Evolutionary conservation across 2,113 vertebrate species (phyloP), one percentile per base, ranked within the genome.

Genomic region (Oenanthe oenanthe): DNA sequence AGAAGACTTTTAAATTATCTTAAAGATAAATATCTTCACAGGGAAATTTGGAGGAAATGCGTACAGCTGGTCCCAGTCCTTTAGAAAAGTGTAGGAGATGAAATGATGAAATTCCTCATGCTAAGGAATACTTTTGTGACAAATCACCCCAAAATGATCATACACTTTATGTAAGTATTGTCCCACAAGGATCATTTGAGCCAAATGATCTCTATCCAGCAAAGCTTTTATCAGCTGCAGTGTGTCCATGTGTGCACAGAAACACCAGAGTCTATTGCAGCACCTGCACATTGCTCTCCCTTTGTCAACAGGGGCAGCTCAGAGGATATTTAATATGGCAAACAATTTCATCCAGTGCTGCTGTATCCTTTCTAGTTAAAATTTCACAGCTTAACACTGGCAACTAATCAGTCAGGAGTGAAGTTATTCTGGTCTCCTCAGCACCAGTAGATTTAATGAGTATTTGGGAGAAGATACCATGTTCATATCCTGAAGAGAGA

Each of bases 131-230:
- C 29, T 86, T 93, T 43, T 86, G 72, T 90, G 79, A 83, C 26
- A 7, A 88, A 81, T 63, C 7, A 10, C 78, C 79, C 73, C 72
- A 40, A 62, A 94, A 95, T 42, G 28, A 86, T 95, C 75, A 85
- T 92, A 77, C 36, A 26, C 21, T 85, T 85, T 67, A 65, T 77
- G 84, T 20, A 77, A 80, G 88, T 92, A 74, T 47, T 77, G 72
- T 86, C 92, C 83, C 58, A 0, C 66, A 90, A 96, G 85, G 68
- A 92, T 68, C 8, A 2, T 93, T 96, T 48, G 61, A 91, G 72
- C 73, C 86, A 93, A 92, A 95, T n/a, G 56, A 77, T 85, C 31
- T 71, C 89, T 81, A 62, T 57, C 85, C 63, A 93, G 67, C 81
- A 93, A 36, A 83, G 75, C 72, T 86, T 48, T 73, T 45, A 13